Conservation (phyloP, 2,888 invertebrate species). For the Onthophagus sagittarius region DNA sequence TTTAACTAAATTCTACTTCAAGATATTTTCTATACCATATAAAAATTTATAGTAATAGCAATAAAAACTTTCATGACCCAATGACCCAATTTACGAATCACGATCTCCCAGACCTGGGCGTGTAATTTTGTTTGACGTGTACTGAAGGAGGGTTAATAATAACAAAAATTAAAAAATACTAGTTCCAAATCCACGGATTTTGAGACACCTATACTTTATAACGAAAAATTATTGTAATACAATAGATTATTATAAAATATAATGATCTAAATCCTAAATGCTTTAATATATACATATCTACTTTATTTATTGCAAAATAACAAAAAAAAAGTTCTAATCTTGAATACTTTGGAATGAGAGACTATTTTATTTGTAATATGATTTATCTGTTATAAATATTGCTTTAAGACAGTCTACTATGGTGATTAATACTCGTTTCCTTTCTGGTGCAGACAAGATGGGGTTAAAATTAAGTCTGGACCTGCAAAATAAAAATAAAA, state of each 20-base stretch:
- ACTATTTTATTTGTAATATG: conserved; percentile 5
- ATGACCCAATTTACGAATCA: too few relatives aligned
- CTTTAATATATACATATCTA: conserved; percentile 16
- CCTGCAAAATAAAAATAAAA: conserved; percentile 41
- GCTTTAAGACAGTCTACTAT: conserved; percentile 3
- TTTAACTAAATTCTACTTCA: too few relatives aligned
- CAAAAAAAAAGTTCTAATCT: neutral
- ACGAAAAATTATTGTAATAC: neutral
- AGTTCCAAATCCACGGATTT: too few relatives aligned
- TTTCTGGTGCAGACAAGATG: conserved; percentile 41
- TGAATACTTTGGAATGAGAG: conserved; percentile 16
- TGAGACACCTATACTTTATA: neutral
- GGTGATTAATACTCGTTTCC: conserved; percentile 37
- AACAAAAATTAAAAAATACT: too few relatives aligned
- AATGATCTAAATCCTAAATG: neutral
- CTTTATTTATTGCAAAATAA: neutral
- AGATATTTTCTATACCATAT: too few relatives aligned
- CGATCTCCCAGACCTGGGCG: too few relatives aligned
- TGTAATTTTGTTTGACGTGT: too few relatives aligned
- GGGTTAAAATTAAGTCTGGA: conserved; percentile 46
- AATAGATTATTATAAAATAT: neutral
- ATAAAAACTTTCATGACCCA: too few relatives aligned
- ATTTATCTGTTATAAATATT: conserved; percentile 3
- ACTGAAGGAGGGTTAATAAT: too few relatives aligned
- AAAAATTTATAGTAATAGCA: too few relatives aligned